phyloP scores from a whole-genome alignment of 2,888 invertebrate genomes.

The Hypomecis punctinalis region DNA sequence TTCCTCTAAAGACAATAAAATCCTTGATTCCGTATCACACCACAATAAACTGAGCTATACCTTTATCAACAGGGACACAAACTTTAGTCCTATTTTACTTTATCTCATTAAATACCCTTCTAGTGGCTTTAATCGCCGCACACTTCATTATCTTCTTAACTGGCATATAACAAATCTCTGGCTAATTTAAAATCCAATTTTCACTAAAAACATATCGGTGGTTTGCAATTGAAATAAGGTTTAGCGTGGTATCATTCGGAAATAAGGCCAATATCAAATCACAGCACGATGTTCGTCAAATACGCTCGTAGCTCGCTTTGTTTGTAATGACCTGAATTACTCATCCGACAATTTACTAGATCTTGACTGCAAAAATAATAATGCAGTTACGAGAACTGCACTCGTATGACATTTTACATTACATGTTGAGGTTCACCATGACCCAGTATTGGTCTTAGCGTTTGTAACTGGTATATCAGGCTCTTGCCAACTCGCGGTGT shows the following conservation, averaged over 20 bases:
- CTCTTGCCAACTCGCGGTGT: conserved; percentile 39
- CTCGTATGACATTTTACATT: conserved; percentile 41
- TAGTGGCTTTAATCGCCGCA: too few species aligned
- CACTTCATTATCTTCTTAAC: too few species aligned
- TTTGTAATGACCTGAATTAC: conserved; percentile 16
- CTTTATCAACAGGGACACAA: too few species aligned
- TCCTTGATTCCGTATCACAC: too few species aligned
- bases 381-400: conserved; percentile 22
- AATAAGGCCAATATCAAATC: not conserved
- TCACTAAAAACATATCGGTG: too few species aligned
- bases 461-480: conserved; percentile 49
- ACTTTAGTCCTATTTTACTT: too few species aligned
- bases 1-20: not conserved
- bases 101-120: too few species aligned
- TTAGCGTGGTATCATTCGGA: too few species aligned
- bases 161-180: too few species aligned
- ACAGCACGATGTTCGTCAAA: not conserved
- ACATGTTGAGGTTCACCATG: conserved; percentile 52
- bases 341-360: conserved; percentile 4
- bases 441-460: conserved; percentile 50
- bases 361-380: conserved; percentile 13
- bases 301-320: conserved; percentile 3
- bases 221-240: too few species aligned
- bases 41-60: too few species aligned
- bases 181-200: too few species aligned